phyloP scores from a whole-genome alignment of 2,888 invertebrate genomes.

The Ichneumoninae sp. region DNA sequence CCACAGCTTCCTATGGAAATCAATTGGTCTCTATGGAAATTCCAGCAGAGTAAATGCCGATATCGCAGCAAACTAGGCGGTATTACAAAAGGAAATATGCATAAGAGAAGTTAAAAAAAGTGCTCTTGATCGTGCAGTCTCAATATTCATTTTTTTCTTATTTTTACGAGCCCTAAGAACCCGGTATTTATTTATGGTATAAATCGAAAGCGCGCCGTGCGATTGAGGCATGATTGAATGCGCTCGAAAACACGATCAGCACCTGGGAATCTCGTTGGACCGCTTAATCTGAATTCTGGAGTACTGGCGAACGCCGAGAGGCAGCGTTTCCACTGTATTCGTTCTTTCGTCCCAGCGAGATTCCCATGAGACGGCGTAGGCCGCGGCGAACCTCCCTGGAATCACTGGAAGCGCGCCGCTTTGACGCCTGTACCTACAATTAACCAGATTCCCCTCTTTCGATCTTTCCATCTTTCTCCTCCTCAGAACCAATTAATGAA shows the following conservation, averaged over 20 bases:
- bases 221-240: slow-evolving; percentile 19
- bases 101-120: background rate
- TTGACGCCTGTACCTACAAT: slow-evolving; percentile 40
- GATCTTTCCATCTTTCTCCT: slow-evolving; percentile 23
- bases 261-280: slow-evolving; percentile 65
- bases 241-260: slow-evolving; percentile 30
- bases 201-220: background rate
- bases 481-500: slow-evolving; percentile 55
- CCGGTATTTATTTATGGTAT: background rate
- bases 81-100: background rate
- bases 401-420: slow-evolving; percentile 45
- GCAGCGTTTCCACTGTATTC: slow-evolving; percentile 24
- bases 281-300: slow-evolving; percentile 62
- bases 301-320: slow-evolving; percentile 23
- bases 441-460: slow-evolving; percentile 23
- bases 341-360: slow-evolving; percentile 12
- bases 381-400: slow-evolving; percentile 12
- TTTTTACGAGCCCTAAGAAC: background rate
- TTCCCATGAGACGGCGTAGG: slow-evolving; percentile 23
- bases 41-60: background rate
- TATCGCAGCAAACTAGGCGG: background rate
- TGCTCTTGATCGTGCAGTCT: background rate
- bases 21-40: background rate
- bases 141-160: background rate
- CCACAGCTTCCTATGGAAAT: no score